phyloP scores from a whole-genome alignment of 2,797 vertebrate genomes.

The Sebastes cheni region DNA sequence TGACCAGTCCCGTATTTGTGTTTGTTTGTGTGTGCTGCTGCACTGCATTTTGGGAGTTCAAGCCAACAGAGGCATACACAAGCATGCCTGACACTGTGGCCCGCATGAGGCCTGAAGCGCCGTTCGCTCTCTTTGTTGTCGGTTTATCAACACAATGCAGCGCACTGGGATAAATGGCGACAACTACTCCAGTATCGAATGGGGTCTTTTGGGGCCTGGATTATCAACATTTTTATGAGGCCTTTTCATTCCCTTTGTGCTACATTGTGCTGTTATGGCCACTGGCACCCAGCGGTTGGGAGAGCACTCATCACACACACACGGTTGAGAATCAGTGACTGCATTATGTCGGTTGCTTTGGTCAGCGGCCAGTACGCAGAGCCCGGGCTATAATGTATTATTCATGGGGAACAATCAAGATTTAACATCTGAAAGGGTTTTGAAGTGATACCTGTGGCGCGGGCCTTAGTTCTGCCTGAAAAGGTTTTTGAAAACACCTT shows the following conservation, averaged over 20 bases:
- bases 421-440: conserved; percentile 74
- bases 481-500: conserved; percentile 36
- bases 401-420: conserved; percentile 75
- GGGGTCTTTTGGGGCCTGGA: conserved; percentile 39
- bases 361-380: conserved; percentile 64
- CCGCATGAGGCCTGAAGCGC: conserved; percentile 12
- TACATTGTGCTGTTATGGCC: conserved; percentile 45
- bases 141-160: conserved; percentile 63
- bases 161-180: conserved; percentile 42
- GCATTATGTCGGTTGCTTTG: conserved; percentile 66
- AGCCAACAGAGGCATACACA: not conserved
- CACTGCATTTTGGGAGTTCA: not conserved
- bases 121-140: conserved; percentile 40
- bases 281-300: conserved; percentile 53
- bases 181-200: conserved; percentile 34
- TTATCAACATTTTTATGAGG: conserved; percentile 60
- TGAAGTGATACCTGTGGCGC: conserved; percentile 73
- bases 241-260: conserved; percentile 61
- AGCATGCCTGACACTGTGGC: not conserved
- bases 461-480: conserved; percentile 37
- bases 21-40: not conserved
- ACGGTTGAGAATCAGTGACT: conserved; percentile 56
- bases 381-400: conserved; percentile 68
- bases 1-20: not conserved
- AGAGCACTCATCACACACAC: conserved; percentile 51